Percentiles rank a stretch among this genome's conserved stretches.
These are phyloP conservation scores for Tenebrosternarchus preto DNA, from an alignment of 2,113 vertebrate species.

Conservation along the genomic window DNA sequence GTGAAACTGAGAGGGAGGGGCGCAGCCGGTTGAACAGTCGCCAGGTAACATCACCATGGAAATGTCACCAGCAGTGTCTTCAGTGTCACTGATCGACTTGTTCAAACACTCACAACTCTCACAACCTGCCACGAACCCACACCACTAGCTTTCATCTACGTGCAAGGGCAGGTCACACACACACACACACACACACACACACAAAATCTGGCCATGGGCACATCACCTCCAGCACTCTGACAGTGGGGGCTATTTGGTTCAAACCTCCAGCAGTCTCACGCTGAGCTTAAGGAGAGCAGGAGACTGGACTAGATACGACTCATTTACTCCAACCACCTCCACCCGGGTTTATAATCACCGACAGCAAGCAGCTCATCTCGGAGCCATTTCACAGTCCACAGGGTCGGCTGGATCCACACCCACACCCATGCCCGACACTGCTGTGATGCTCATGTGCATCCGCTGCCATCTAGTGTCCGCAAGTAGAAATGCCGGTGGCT, in stretches of 20 bases:
- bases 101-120: no score
- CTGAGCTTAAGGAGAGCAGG: neutral
- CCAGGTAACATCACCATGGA: neutral
- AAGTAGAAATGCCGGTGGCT: neutral
- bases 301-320: conserved; percentile 23
- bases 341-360: conserved; percentile 38
- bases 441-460: neutral
- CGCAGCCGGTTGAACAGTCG: neutral
- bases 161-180: no score
- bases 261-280: neutral
- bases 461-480: conserved; percentile 54
- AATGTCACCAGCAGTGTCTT: neutral
- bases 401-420: conserved; percentile 13
- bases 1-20: neutral
- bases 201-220: neutral
- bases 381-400: conserved; percentile 47
- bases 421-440: neutral
- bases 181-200: neutral
- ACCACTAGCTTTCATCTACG: no score
- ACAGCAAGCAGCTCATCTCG: conserved; percentile 44
- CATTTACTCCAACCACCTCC: conserved; percentile 26
- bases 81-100: no score
- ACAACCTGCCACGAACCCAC: no score
- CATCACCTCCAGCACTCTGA: neutral
- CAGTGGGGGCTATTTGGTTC: neutral